phyloP scores from a whole-genome alignment of 1,140 invertebrate species.

The Pachyrhynchus sulphureomaculatus region DNA sequence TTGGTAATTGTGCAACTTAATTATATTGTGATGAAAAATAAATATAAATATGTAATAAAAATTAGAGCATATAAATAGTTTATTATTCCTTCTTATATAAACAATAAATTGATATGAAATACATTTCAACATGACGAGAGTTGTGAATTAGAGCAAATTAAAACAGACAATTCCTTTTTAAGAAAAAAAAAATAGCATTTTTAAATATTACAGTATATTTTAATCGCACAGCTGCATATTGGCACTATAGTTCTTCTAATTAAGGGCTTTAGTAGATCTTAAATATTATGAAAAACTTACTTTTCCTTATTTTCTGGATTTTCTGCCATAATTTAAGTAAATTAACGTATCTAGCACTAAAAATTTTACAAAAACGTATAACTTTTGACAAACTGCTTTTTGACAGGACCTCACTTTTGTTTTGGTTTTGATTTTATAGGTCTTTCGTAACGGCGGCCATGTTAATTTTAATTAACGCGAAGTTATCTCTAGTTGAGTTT shows the following conservation, averaged over 20 bases:
- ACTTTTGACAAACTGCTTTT: not conserved
- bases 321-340: slow-evolving; percentile 7
- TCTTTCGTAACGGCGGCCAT: not conserved
- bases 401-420: not conserved
- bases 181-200: not conserved
- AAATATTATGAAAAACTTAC: not conserved
- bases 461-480: not conserved
- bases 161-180: too few relatives aligned
- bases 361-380: not conserved
- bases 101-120: too few relatives aligned
- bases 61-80: too few relatives aligned
- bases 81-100: too few relatives aligned
- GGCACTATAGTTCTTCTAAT: not conserved
- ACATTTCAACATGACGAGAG: too few relatives aligned
- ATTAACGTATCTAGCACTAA: not conserved
- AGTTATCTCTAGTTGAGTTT: too few relatives aligned
- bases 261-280: not conserved
- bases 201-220: not conserved
- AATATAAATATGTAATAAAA: not conserved
- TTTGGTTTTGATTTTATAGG: not conserved
- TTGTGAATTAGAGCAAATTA: too few relatives aligned
- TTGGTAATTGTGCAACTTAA: not conserved
- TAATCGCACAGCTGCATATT: not conserved
- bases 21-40: not conserved
- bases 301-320: not conserved